Conservation (phyloP, 1,140 invertebrate genomes). For the Drosophila persimilis region DNA sequence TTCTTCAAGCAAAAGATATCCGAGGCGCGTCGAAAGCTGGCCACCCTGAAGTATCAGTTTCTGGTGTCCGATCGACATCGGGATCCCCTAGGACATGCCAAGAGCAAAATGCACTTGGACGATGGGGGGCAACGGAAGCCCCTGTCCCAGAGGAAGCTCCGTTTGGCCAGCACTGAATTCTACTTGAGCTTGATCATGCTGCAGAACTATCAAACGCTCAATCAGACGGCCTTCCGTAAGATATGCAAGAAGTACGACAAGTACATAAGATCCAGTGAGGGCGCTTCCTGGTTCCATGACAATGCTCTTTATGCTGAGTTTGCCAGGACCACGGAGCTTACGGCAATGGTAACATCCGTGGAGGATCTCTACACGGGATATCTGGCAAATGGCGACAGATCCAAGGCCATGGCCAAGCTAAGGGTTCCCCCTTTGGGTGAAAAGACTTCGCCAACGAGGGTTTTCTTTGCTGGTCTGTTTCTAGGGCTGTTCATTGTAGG, state of each 20-base stretch:
- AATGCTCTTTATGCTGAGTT: constrained; percentile 11
- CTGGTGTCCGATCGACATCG: background rate
- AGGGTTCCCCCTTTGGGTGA: constrained; percentile 89
- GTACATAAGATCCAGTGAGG: constrained; percentile 33
- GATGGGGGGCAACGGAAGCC: background rate
- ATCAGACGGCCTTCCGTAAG: constrained; percentile 99
- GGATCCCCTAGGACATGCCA: background rate
- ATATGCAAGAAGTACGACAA: constrained; percentile 99
- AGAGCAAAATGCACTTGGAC: background rate
- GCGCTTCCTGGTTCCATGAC: constrained; percentile 21
- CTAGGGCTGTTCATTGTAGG: constrained; percentile 86
- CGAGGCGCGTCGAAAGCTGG: constrained; percentile 88
- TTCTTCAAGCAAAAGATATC: constrained; percentile 98
- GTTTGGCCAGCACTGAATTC: constrained; percentile 98
- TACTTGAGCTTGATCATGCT: constrained; percentile 97
- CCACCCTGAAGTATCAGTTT: constrained; percentile 17
- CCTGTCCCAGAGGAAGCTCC: background rate
- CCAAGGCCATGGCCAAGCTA: constrained; percentile 88
- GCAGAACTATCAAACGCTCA: constrained; percentile 95
- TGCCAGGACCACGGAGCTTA: constrained; percentile 5
- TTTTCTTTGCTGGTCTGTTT: constrained; percentile 87
- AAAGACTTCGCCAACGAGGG: constrained; percentile 85
- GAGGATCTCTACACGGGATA: constrained; percentile 87
- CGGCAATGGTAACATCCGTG: constrained; percentile 86
- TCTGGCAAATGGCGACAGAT: constrained; percentile 87